Evolutionary conservation across 37 sponge, comb jelly and placozoan species (phyloP).

Genomic region (Cliona cf. orientalis): DNA sequence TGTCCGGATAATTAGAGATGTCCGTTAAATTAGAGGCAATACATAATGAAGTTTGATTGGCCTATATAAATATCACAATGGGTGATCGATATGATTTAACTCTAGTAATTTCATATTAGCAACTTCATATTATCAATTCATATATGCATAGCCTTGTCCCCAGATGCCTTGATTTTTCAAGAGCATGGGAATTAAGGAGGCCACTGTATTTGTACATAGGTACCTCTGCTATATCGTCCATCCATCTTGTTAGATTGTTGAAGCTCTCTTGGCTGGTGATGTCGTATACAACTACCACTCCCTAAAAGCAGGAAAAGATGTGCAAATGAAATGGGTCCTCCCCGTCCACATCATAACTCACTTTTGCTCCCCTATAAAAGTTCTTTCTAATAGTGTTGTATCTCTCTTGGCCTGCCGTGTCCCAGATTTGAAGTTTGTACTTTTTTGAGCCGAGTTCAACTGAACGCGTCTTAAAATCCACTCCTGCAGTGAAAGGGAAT

Average conservation of each 20-base stretch:
- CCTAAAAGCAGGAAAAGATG: slow-evolving; percentile 43
- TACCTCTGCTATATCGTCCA: slow-evolving; percentile 66
- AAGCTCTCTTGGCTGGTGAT: slow-evolving; percentile 51
- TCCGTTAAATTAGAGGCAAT: too few species aligned
- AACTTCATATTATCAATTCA: too few species aligned
- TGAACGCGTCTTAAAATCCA: slow-evolving; percentile 72
- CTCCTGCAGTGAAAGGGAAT: too few species aligned
- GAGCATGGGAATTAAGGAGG: too few species aligned
- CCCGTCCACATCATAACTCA: not conserved
- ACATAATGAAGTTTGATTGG: too few species aligned
- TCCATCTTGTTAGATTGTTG: slow-evolving; percentile 57
- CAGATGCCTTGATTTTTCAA: too few species aligned
- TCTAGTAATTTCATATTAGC: too few species aligned
- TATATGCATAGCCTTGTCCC: too few species aligned
- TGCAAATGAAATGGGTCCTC: not conserved
- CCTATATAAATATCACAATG: not conserved
- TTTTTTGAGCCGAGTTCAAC: slow-evolving; percentile 5
- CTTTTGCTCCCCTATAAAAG: slow-evolving; percentile 84
- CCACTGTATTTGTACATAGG: too few species aligned
- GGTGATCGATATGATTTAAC: too few species aligned
- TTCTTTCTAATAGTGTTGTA: slow-evolving; percentile 70
- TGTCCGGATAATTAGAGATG: too few species aligned
- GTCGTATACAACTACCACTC: slow-evolving; percentile 73
- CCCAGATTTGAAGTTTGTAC: slow-evolving; percentile 76
- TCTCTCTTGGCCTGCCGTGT: slow-evolving; percentile 88